Base-by-base conservation (phyloP, 2,888 invertebrate species). In the Molorchus minor region DNA sequence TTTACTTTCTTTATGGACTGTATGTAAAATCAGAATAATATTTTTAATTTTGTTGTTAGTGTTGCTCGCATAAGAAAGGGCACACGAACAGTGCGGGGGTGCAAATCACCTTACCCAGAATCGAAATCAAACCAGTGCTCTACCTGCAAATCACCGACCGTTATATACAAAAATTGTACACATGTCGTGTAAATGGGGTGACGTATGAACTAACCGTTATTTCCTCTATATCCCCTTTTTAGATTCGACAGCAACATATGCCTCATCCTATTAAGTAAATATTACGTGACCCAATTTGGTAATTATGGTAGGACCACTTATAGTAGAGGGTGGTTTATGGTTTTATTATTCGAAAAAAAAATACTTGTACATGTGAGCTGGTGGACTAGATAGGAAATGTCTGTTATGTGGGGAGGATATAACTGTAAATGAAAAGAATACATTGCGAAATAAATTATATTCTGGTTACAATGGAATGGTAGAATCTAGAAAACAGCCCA, bases 191-290 rank as follows among this genome's bases (percentile, higher is more conserved):
- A n/a, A n/a, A 36, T 35, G 13, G 45, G 45, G 54, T 58, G 62
- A 58, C 60, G 60, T 53, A 55, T 61, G 62, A 64, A 62, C 61
- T 67, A 67, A 67, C 67, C 67, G 67, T 67, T 67, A 67, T 67
- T 64, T 62, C 60, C 49, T 47, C 16, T 49, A 41, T 30, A 15
- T 13, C 47, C 46, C 41, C 35, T 45, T 53, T 38, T 25, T 36
- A 25, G 46, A 49, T 43, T 49, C 43, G 35, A 43, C 49, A 43
- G 20, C 40, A 49, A 17, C 56, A 56, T 56, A 56, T 56, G 56
- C 33, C 43, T 25, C 56, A 49, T 43, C 33, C 35, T 35, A 49
- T 35, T 35, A 41, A 33, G 43, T 56, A 56, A 56, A 35, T 56
- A 43, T 40, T 21, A 43, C 56, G 49, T 49, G 49, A 43, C 56